phyloP scores from a whole-genome alignment of 2,797 vertebrate genomes.

The Sarcoramphus papa region DNA sequence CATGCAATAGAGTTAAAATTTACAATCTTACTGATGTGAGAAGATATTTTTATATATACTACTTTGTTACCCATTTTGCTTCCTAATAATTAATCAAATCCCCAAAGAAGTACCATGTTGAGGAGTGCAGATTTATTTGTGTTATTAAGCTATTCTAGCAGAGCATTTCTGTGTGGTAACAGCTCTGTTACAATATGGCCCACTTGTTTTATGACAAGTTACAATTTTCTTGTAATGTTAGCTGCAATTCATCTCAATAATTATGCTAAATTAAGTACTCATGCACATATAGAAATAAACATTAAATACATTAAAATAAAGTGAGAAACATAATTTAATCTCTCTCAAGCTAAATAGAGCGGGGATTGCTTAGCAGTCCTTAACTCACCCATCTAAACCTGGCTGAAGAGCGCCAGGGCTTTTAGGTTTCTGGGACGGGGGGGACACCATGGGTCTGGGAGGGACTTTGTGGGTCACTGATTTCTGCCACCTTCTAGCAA shows the following conservation, averaged over 20 bases:
- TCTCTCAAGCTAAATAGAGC: neutral
- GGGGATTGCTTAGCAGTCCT: neutral
- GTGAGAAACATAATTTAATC: constrained; percentile 59
- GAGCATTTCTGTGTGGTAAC: constrained; percentile 54
- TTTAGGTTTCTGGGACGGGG: accelerated
- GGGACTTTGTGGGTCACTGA: neutral
- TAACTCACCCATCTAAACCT: neutral
- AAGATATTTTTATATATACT: constrained; percentile 74
- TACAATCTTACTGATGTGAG: constrained; percentile 65
- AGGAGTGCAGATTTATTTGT: constrained; percentile 61
- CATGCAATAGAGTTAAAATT: constrained; percentile 68
- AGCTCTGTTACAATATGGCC: constrained; percentile 64
- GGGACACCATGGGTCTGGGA: neutral
- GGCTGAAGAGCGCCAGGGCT: neutral
- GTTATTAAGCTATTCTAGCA: constrained; percentile 66
- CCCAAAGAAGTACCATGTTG: constrained; percentile 60
- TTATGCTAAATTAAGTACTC: constrained; percentile 76
- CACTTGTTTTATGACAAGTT: constrained; percentile 77
- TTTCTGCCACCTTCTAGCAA: neutral
- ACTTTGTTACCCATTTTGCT: constrained; percentile 72
- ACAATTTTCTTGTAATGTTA: constrained; percentile 80
- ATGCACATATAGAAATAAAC: constrained; percentile 72
- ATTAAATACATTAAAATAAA: constrained; percentile 68
- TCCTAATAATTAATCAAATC: constrained; percentile 75
- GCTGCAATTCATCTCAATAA: constrained; percentile 76